phyloP scores from a whole-genome alignment of 2,113 vertebrate genomes.

The Rhabdornis inornatus region DNA sequence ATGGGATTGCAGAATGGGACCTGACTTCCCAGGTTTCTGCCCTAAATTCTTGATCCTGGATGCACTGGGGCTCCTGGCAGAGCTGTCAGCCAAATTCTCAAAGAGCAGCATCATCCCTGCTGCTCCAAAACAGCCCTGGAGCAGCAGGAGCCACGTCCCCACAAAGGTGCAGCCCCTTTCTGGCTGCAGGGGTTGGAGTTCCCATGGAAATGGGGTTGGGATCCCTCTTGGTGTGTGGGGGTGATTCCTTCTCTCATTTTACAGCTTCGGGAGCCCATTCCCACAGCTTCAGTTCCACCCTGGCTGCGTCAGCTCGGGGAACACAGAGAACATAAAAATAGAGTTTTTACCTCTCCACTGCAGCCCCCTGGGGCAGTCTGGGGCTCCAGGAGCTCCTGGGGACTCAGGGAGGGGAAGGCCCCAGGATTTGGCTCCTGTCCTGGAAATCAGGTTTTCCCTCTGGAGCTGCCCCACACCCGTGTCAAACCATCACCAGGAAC shows the following conservation, averaged over 20 bases:
- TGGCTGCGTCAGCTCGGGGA: not conserved
- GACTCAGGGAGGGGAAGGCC: accelerated
- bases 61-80: not conserved
- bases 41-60: not conserved
- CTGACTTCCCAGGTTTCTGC: not conserved
- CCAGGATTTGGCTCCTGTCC: not conserved
- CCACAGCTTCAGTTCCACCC: not conserved
- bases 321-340: accelerated
- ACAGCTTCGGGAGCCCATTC: not conserved
- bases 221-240: accelerated
- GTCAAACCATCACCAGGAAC: not conserved
- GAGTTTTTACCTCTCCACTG: not conserved
- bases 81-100: accelerated
- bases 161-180: not conserved
- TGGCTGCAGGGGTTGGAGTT: not conserved
- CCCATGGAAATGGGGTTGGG: accelerated
- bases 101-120: not conserved
- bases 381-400: accelerated
- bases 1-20: accelerated
- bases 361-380: not conserved
- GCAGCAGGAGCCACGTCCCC: accelerated
- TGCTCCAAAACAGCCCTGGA: not conserved
- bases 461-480: accelerated
- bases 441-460: not conserved
- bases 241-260: accelerated